Conservation (phyloP, 2,888 invertebrate genomes). For the Embidobia sp. region DNA sequence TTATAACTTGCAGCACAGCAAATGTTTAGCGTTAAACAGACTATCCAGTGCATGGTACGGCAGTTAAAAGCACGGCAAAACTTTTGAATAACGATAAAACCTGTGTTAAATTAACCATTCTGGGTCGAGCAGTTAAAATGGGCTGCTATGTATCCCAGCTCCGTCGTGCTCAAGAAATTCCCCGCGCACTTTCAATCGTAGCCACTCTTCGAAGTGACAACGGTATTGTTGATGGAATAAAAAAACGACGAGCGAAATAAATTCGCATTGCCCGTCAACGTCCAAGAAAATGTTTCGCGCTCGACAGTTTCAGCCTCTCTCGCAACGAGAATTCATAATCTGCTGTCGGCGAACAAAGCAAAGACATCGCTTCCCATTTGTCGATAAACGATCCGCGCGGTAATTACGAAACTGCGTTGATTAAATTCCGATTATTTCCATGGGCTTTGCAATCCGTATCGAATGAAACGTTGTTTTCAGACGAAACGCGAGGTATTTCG, state of each 20-base stretch:
- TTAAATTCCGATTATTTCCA: conserved; percentile 34
- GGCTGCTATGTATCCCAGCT: conserved; percentile 18
- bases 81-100: conserved; percentile 50
- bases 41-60: neutral
- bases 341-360: conserved; percentile 1
- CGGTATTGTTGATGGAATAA: conserved; percentile 30
- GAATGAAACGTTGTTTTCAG: conserved; percentile 29
- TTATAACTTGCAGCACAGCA: too few relatives aligned
- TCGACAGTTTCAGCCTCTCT: too few relatives aligned
- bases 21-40: too few relatives aligned
- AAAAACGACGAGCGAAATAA: neutral
- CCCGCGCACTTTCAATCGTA: conserved; percentile 44
- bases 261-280: neutral
- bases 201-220: conserved; percentile 14
- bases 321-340: neutral
- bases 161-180: conserved; percentile 28
- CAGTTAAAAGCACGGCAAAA: conserved; percentile 24
- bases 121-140: conserved; percentile 31
- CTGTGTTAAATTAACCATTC: conserved; percentile 42
- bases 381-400: neutral
- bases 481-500: conserved; percentile 9
- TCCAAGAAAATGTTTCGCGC: neutral
- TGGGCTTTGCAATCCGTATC: conserved; percentile 10
- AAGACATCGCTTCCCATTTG: neutral
- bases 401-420: conserved; percentile 8